Evolutionary conservation across 2,888 invertebrate genomes (phyloP).

Genomic region (Xestia c-nigrum): DNA sequence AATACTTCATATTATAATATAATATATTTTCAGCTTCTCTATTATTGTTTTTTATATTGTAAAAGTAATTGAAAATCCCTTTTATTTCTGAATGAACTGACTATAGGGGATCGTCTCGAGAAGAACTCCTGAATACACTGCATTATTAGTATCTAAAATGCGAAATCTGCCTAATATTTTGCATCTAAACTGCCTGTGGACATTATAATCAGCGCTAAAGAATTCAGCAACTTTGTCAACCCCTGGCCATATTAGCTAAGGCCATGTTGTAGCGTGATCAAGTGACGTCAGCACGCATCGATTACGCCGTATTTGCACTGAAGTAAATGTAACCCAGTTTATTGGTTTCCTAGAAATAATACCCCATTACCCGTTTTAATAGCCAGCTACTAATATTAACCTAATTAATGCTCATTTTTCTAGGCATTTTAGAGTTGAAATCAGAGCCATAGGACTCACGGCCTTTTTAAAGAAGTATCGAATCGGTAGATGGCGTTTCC

Average conservation of each 20-base stretch:
- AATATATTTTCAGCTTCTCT: too few relatives aligned
- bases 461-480: not conserved
- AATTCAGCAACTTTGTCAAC: conserved; percentile 7
- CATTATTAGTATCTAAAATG: not conserved
- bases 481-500: not conserved
- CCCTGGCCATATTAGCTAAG: conserved; percentile 6
- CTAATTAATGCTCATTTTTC: not conserved
- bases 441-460: not conserved
- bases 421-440: not conserved
- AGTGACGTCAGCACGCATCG: conserved; percentile 58
- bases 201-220: not conserved
- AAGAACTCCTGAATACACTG: not conserved
- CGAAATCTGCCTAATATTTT: not conserved
- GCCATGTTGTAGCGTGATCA: conserved; percentile 41
- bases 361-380: conserved; percentile 39
- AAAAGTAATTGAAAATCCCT: too few relatives aligned
- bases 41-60: too few relatives aligned
- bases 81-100: too few relatives aligned
- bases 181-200: not conserved
- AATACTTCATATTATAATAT: too few relatives aligned
- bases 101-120: not conserved
- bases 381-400: not conserved
- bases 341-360: conserved; percentile 57
- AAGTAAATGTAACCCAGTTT: conserved; percentile 59
- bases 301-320: conserved; percentile 63